Percentiles rank a stretch among this genome's conserved stretches.
Conservation (phyloP, 2,888 invertebrate genomes). For the Thereva nobilitata region DNA sequence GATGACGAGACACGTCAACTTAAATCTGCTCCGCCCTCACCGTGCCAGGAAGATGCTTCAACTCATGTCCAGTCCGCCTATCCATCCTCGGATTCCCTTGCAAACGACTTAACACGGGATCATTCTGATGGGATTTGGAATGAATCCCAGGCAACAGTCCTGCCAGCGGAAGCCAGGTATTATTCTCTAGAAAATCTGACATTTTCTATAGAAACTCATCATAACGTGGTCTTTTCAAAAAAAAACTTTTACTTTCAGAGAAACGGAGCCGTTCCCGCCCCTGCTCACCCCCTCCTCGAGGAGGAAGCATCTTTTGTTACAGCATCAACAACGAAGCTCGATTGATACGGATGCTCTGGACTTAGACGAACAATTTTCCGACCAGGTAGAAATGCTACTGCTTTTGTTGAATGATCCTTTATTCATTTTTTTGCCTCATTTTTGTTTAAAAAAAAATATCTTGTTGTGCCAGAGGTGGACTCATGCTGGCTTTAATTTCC, state of each 20-base stretch:
- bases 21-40: conserved; percentile 71
- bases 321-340: conserved; percentile 84
- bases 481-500: no score
- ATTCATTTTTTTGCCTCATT: not conserved
- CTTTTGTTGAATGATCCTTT: no score
- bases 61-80: conserved; percentile 67
- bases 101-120: conserved; percentile 77
- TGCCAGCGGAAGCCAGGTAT: conserved; percentile 70
- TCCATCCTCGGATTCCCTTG: conserved; percentile 81
- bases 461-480: no score
- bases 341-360: conserved; percentile 83
- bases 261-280: conserved; percentile 62
- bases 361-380: conserved; percentile 68
- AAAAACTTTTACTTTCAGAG: conserved; percentile 50
- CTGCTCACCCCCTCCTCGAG: conserved; percentile 78
- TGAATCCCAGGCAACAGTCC: conserved; percentile 83
- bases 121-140: conserved; percentile 89
- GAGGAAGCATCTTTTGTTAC: conserved; percentile 75
- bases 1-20: conserved; percentile 55
- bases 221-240: conserved; percentile 20
- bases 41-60: conserved; percentile 61
- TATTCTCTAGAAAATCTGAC: not conserved
- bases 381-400: conserved; percentile 58
- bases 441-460: not conserved
- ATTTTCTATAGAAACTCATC: not conserved